phyloP scores from a whole-genome alignment of 2,888 invertebrate genomes.

The Drosophila yooni region DNA sequence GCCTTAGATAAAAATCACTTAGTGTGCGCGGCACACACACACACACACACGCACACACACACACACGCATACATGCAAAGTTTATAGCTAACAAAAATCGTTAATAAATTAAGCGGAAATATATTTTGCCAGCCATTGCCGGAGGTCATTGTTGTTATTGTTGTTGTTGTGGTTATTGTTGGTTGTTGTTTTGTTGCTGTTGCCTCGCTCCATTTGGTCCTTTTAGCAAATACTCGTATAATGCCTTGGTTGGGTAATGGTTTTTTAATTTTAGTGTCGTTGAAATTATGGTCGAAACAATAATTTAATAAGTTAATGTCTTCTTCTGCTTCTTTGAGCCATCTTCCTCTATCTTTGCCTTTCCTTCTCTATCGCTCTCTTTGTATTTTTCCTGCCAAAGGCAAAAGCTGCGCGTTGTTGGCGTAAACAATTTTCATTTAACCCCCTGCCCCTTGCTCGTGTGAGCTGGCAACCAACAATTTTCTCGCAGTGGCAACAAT shows the following conservation, averaged over 20 bases:
- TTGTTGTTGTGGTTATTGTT: constrained; percentile 7
- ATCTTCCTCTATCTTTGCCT: not conserved
- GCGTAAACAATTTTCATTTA: constrained; percentile 76
- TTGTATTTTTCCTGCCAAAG: constrained; percentile 34
- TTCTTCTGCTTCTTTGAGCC: constrained; percentile 48
- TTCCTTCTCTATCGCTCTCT: not conserved
- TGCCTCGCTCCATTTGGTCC: constrained; percentile 64
- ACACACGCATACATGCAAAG: constrained; percentile 56
- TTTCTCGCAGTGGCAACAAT: constrained; percentile 61
- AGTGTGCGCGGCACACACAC: constrained; percentile 42
- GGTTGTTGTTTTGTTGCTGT: constrained; percentile 3
- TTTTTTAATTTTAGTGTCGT: constrained; percentile 81
- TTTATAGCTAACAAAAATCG: constrained; percentile 79
- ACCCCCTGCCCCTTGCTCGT: constrained; percentile 13
- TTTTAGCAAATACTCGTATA: constrained; percentile 56
- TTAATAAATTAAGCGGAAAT: constrained; percentile 84
- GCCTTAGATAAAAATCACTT: constrained; percentile 76
- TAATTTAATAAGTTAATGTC: constrained; percentile 79
- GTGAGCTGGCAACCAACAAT: constrained; percentile 25
- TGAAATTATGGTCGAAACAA: constrained; percentile 72
- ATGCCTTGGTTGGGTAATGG: constrained; percentile 75
- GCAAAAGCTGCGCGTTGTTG: constrained; percentile 42
- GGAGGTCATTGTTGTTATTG: constrained; percentile 24
- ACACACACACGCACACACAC: constrained; percentile 9
- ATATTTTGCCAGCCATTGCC: constrained; percentile 60